Evolutionary conservation across 2,113 vertebrate genomes (phyloP).

Genomic region (Odontesthes bonariensis): DNA sequence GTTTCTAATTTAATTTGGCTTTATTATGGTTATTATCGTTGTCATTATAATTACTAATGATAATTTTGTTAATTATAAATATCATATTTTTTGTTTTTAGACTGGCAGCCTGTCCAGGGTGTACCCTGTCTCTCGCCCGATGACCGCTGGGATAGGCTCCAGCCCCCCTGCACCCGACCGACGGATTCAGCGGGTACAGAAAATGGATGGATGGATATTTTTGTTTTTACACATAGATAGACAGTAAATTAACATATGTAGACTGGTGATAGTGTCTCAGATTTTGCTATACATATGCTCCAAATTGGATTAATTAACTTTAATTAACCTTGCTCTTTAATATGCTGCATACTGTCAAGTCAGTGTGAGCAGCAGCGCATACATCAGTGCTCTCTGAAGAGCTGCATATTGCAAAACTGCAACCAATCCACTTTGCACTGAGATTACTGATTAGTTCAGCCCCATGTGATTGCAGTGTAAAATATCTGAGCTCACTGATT

Average conservation of each 20-base stretch:
- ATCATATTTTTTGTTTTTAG: no score
- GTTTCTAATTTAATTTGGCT: neutral
- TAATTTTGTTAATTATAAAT: no score
- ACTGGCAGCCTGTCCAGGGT: no score
- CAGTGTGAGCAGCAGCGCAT: constrained; percentile 43
- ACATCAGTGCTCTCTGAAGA: constrained; percentile 39
- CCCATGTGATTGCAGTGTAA: constrained; percentile 76
- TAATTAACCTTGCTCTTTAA: constrained; percentile 72
- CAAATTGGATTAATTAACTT: constrained; percentile 72
- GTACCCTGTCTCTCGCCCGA: no score
- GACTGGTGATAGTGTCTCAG: constrained; percentile 16
- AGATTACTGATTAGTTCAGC: constrained; percentile 80
- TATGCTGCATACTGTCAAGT: constrained; percentile 54
- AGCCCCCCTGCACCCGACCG: no score
- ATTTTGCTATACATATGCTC: constrained; percentile 60
- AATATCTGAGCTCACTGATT: constrained; percentile 80
- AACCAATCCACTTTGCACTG: constrained; percentile 66
- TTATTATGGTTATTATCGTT: neutral
- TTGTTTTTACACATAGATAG: no score
- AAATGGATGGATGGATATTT: no score
- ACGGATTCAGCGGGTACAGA: no score
- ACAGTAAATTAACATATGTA: neutral
- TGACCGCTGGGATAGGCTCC: no score
- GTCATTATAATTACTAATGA: no score
- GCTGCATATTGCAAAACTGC: constrained; percentile 55